phyloP scores from a whole-genome alignment of 2,113 vertebrate species.

The Pterocles burchelli region DNA sequence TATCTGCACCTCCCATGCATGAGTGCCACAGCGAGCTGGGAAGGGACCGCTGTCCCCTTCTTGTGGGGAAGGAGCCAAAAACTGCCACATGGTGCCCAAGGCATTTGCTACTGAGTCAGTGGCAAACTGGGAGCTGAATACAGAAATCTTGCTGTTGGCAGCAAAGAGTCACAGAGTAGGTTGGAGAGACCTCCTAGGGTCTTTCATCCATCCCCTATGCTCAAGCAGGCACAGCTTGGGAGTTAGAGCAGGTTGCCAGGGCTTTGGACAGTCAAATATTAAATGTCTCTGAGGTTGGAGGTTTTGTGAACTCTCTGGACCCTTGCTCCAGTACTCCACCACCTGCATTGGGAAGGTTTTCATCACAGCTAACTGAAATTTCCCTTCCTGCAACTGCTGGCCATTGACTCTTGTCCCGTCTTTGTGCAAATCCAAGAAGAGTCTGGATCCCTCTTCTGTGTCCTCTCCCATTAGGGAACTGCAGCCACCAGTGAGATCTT shows the following conservation, averaged over 20 bases:
- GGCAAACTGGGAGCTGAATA: not conserved
- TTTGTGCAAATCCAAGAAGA: not conserved
- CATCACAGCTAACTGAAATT: not conserved
- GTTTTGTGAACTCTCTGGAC: not conserved
- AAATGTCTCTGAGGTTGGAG: not conserved
- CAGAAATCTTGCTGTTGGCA: not conserved
- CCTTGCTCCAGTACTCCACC: not conserved
- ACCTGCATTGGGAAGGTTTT: not conserved
- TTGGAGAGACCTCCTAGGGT: not conserved
- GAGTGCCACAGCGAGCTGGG: accelerated
- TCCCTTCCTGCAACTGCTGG: not conserved
- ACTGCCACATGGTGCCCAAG: accelerated
- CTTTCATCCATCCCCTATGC: accelerated
- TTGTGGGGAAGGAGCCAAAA: not conserved
- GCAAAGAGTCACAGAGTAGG: not conserved
- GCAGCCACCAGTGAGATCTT: not conserved
- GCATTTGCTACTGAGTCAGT: not conserved
- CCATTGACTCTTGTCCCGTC: not conserved
- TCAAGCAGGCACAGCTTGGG: not conserved
- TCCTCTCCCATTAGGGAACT: not conserved
- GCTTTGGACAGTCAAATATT: not conserved
- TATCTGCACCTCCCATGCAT: not conserved
- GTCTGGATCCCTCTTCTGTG: not conserved
- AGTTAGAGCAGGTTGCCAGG: not conserved
- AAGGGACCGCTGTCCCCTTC: not conserved